Evolutionary conservation across 2,797 vertebrate genomes (phyloP).

Genomic region (Dermochelys coriacea): DNA sequence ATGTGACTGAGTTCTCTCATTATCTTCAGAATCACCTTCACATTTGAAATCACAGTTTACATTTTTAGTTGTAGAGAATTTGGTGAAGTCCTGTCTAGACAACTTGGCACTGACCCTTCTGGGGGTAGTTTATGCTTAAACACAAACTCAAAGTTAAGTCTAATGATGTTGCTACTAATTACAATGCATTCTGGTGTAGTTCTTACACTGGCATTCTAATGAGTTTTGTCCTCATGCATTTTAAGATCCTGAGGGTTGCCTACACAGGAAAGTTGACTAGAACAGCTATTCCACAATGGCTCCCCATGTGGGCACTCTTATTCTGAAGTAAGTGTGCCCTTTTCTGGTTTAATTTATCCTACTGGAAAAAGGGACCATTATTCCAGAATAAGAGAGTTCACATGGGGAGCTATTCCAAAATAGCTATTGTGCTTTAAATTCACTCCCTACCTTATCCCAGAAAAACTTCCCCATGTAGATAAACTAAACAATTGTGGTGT

Average conservation of each 20-base stretch:
- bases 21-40: neutral
- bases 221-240: neutral
- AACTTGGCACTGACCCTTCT: neutral
- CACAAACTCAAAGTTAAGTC: neutral
- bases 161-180: neutral
- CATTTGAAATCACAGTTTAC: neutral
- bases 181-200: neutral
- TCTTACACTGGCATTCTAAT: neutral
- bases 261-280: neutral
- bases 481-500: neutral
- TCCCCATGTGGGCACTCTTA: neutral
- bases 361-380: neutral
- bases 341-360: neutral
- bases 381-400: neutral
- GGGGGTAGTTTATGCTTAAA: rapidly evolving
- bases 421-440: neutral
- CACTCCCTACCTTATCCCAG: neutral
- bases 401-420: neutral
- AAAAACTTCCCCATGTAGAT: neutral
- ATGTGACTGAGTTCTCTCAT: neutral
- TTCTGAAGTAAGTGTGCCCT: neutral
- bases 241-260: neutral
- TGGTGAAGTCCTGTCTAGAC: neutral
- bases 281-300: neutral
- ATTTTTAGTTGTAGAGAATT: neutral